Base-by-base conservation (phyloP, 2,888 invertebrate genomes). In the Apotomis turbidana region DNA sequence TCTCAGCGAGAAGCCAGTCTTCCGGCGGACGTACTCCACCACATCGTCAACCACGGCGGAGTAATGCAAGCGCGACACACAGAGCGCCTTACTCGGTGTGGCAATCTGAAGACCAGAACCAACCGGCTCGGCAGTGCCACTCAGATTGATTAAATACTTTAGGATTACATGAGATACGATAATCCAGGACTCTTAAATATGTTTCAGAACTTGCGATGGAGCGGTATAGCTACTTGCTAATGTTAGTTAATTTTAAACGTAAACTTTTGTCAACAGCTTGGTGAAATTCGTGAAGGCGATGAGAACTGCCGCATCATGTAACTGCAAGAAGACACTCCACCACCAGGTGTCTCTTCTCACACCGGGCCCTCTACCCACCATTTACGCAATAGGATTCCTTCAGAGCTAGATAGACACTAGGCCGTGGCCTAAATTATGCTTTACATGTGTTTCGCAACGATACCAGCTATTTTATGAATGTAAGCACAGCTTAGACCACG, bases 301-400 rank as follows among this genome's bases (percentile, higher is more conserved):
- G 91, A 91, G 79, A 91, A 91, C 80, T 92, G 91, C 79, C 91
- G 90, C 83, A 90, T 91, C 77, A 90, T 90, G 92, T 90, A 91
- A 90, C 75, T 44, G 63, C 67, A 36, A 27, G 61, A 13, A 62
- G 44, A 52, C 10, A 61, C n/a, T 68, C 68, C 70, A 70, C 75
- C 76, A 68, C 68, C 58, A 66, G 73, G 76, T 77, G 77, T 70
- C 74, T 75, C 76, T 57, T 64, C 66, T 38, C 64, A 36, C 41
- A 68, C 70, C 75, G 72, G 67, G 67, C 54, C 70, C 63, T 8
- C 52, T 57, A 44, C 66, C 66, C 67, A 67, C 72, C 63, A 59
- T 9, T n/a, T 57, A 55, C 41, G 41, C 71, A 57, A 71, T 68
- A 71, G 67, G 58, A 63, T 59, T 63, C 63, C 62, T 58, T 36